phyloP scores from a whole-genome alignment of 2,113 vertebrate species.

The Bubo scandiacus region DNA sequence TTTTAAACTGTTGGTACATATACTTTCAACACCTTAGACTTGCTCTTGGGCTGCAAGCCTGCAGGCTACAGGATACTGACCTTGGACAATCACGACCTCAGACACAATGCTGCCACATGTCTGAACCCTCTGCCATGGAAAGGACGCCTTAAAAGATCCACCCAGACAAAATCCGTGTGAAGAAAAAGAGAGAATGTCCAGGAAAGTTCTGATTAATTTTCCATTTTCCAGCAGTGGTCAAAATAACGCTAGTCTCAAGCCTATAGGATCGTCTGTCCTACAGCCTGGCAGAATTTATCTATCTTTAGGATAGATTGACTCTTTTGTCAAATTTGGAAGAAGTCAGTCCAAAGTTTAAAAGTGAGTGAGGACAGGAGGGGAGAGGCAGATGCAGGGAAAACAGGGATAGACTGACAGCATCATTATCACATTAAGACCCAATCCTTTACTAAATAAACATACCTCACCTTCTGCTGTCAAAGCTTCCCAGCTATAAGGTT shows the following conservation, averaged over 20 bases:
- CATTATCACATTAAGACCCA: neutral
- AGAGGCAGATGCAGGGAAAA: neutral
- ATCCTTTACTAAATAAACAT: neutral
- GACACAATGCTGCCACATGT: neutral
- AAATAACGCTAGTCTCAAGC: neutral
- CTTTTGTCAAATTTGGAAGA: neutral
- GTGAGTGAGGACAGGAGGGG: neutral
- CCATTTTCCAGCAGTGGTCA: neutral
- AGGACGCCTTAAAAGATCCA: neutral
- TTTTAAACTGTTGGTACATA: neutral
- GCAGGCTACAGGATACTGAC: neutral
- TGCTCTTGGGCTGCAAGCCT: neutral
- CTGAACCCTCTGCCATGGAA: neutral
- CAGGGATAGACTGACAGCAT: neutral
- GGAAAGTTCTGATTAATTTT: neutral
- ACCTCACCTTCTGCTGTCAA: neutral
- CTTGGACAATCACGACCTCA: neutral
- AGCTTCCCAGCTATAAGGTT: neutral
- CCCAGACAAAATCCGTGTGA: neutral
- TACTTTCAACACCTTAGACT: neutral
- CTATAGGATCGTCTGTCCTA: neutral
- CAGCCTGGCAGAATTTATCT: neutral
- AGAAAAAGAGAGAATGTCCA: neutral
- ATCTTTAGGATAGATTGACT: neutral
- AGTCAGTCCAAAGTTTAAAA: neutral